Evolutionary conservation across 2,888 invertebrate genomes (phyloP).

Genomic region (Ferrisia virgata): DNA sequence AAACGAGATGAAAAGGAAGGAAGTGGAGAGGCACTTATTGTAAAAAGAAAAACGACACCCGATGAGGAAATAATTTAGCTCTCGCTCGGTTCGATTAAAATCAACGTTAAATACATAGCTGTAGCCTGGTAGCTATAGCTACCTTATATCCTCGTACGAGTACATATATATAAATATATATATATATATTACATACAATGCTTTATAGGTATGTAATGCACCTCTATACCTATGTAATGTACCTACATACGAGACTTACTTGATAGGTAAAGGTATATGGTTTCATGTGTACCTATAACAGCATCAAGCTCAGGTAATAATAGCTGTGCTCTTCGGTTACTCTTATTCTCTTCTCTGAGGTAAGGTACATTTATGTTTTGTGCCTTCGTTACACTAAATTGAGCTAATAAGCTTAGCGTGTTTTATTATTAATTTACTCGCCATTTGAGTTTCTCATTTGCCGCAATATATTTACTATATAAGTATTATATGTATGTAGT

Average conservation of each 20-base stretch:
- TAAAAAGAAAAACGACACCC: not conserved
- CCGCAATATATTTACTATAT: not conserved
- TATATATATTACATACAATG: too few species aligned
- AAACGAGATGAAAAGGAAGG: not conserved
- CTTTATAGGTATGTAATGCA: too few species aligned
- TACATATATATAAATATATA: too few species aligned
- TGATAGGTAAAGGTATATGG: too few species aligned
- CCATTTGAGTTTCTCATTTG: not conserved
- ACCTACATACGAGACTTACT: too few species aligned
- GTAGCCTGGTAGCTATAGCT: too few species aligned
- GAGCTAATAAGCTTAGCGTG: constrained; percentile 23
- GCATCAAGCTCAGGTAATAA: too few species aligned
- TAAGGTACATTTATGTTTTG: not conserved
- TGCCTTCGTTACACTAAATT: constrained; percentile 10
- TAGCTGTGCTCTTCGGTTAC: not conserved
- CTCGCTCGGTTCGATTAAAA: constrained; percentile 9
- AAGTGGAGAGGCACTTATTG: not conserved
- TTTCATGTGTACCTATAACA: too few species aligned
- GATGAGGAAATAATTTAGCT: constrained; percentile 1
- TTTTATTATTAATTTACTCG: constrained; percentile 22
- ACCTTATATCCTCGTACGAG: too few species aligned
- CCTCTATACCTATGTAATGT: too few species aligned
- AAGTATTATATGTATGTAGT: too few species aligned
- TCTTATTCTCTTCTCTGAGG: not conserved
- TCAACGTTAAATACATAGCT: not conserved